Evolutionary conservation across 1,140 invertebrate genomes (phyloP).

Genomic region (Harpegnathos saltator): DNA sequence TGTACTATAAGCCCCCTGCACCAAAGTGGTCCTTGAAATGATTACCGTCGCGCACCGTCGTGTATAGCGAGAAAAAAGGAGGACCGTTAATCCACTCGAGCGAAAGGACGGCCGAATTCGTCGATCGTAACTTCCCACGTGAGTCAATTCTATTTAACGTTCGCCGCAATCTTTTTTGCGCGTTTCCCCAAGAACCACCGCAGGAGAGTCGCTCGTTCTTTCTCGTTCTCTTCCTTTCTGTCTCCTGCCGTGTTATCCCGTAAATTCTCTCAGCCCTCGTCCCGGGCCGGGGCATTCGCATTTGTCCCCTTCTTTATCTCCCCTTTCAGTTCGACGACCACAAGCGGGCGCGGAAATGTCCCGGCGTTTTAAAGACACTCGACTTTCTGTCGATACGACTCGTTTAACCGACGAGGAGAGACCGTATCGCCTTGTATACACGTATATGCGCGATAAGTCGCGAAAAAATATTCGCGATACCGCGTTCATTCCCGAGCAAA

Average conservation of each 20-base stretch:
- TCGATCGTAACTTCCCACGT: slow-evolving; percentile 33
- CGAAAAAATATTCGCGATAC: slow-evolving; percentile 22
- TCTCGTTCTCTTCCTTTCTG: neutral
- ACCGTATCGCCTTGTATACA: slow-evolving; percentile 18
- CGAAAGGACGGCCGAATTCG: slow-evolving; percentile 22
- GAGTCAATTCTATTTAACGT: slow-evolving; percentile 53
- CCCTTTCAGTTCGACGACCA: slow-evolving; percentile 62
- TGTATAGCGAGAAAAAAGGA: neutral
- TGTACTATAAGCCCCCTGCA: neutral
- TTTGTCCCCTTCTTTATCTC: slow-evolving; percentile 66
- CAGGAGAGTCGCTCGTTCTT: neutral
- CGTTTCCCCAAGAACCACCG: slow-evolving; percentile 16
- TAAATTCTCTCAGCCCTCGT: slow-evolving; percentile 49
- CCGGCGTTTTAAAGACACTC: slow-evolving; percentile 64
- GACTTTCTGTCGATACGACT: slow-evolving; percentile 67
- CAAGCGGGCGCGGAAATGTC: slow-evolving; percentile 17
- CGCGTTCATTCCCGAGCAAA: neutral
- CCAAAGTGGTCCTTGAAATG: neutral
- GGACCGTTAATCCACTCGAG: slow-evolving; percentile 12
- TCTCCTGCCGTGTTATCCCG: slow-evolving; percentile 37
- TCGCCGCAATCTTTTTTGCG: slow-evolving; percentile 38
- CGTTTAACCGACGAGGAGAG: slow-evolving; percentile 59
- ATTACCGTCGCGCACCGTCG: neutral
- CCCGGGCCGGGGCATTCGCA: slow-evolving; percentile 17
- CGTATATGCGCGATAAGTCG: slow-evolving; percentile 38